Evolutionary conservation across 2,113 vertebrate genomes (phyloP), one percentile per base, ranked within the genome.

Genomic region (Mastomys natalensis): DNA sequence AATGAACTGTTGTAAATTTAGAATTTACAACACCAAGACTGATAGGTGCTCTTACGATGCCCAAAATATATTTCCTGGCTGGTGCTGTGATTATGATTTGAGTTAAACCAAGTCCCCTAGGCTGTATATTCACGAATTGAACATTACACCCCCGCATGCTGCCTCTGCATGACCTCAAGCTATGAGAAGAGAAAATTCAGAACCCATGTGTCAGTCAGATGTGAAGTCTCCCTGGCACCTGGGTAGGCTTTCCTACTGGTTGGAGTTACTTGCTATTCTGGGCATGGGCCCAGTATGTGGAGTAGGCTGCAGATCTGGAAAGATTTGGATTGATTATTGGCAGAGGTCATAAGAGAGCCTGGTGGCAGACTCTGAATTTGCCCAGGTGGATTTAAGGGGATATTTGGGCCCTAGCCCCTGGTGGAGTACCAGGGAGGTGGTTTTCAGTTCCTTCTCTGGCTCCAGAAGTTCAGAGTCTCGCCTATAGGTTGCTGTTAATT

Each of bases 71-170:
- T 95, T 97, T 96, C 60, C 91, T 96, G 91, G 34, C 91, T 93
- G 45, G 43, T 94, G 43, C 96, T 97, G 89, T 97, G 97, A 96
- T 97, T 95, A 93, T 89, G 73, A 97, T 91, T 96, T 97, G 93
- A 96, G 95, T 97, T 97, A 95, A 96, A 74, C 93, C 93, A 94
- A 96, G 93, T 77, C 77, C 78, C 91, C 24, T 80, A 90, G 72
- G 74, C 94, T 96, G 0, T 74, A 7, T 95, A 51, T 81, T 89
- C 72, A 81, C 53, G 87, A 85, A 96, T 91, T 90, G 95, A 95
- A 94, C 92, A 45, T 86, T 95, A 86, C 72, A 89, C 88, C 48
- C 58, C 40, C 34, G 78, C 91, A 76, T n/a, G 48, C 85, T 3
- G 19, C 94, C 94, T 92, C 77, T 96, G 43, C 48, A 16, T 95